Base-by-base conservation (phyloP, 2,888 invertebrate genomes). In the Sussaba pulchella region DNA sequence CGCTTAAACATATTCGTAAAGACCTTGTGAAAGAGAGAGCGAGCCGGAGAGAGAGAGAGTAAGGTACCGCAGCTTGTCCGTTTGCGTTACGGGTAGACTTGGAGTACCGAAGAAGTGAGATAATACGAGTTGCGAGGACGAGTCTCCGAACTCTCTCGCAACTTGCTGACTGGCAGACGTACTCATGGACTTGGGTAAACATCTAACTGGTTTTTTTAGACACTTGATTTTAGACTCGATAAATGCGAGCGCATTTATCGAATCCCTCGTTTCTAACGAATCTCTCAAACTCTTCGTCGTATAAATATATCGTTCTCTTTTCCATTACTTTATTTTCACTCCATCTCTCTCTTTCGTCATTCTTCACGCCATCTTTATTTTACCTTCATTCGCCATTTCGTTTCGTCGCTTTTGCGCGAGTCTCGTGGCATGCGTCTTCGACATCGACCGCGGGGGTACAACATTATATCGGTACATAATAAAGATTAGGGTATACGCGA, bases 101-200 rank as follows among this genome's bases (percentile, higher is more conserved):
- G 24, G 24, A 31, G 24, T 24, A 52, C 24, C n/a, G 52, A 12
- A 1, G 24, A 6, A 24, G 54, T 31, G 59, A 59, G 39, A 59
- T 31, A 39, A 39, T 19, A 10, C 9, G 17, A 39, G 8, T 9
- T 9, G 39, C 12, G 17, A 57, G 31, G 2, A 47, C 45, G 52
- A 70, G 43, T 45, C 54, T 61, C 50, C 74, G 69, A 74, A 72
- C 39, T 5, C 31, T 67, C 64, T n/a, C 10, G 61, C 83, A 85
- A 85, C 87, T 86, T 85, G 86, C 87, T 88, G 87, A 89, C 88
- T 88, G 88, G 88, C 88, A 87, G 87, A 86, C 79, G 86, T 88
- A 88, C 87, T 89, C 87, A 86, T 87, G 31, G 2, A 31, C 31
- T 31, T 88, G 85, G 88, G 86, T 88, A 88, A 88, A 88, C 88